phyloP scores from a whole-genome alignment of 2,888 invertebrate genomes.

The Plemyria rubiginata region DNA sequence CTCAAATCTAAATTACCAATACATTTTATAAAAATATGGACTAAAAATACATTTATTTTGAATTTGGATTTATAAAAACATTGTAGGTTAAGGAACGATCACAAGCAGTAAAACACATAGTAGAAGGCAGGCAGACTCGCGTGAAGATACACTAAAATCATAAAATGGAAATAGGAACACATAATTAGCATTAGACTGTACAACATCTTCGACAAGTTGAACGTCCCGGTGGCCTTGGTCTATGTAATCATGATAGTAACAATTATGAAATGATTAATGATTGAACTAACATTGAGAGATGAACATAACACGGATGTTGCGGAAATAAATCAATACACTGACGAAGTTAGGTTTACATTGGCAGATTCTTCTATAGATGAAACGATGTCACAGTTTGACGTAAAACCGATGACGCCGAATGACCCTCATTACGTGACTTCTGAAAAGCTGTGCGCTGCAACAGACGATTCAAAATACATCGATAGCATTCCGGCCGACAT shows the following conservation, averaged over 20 bases:
- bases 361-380: conserved; percentile 10
- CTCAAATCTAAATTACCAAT: conserved; percentile 1
- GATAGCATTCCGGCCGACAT: conserved; percentile 45
- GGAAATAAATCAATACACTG: conserved; percentile 9
- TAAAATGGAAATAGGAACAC: conserved; percentile 41
- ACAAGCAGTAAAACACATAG: conserved; percentile 42
- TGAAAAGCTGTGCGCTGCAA: conserved; percentile 25
- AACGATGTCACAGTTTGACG: conserved; percentile 18
- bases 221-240: conserved; percentile 34
- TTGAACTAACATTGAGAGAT: conserved; percentile 9
- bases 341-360: conserved; percentile 11
- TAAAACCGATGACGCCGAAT: conserved; percentile 15
- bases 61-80: not conserved
- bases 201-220: conserved; percentile 36
- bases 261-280: conserved; percentile 12
- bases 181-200: conserved; percentile 37
- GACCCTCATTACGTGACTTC: conserved; percentile 37
- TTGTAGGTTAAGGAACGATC: conserved; percentile 7
- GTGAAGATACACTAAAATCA: conserved; percentile 42
- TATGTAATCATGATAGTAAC: conserved; percentile 10
- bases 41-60: not conserved
- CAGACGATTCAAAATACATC: conserved; percentile 36
- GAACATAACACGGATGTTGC: not conserved
- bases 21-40: conserved; percentile 7
- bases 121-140: conserved; percentile 39